These are phyloP conservation scores for Fukomys damarensis DNA, from an alignment of 2,113 vertebrate species.

Conservation along the genomic window DNA sequence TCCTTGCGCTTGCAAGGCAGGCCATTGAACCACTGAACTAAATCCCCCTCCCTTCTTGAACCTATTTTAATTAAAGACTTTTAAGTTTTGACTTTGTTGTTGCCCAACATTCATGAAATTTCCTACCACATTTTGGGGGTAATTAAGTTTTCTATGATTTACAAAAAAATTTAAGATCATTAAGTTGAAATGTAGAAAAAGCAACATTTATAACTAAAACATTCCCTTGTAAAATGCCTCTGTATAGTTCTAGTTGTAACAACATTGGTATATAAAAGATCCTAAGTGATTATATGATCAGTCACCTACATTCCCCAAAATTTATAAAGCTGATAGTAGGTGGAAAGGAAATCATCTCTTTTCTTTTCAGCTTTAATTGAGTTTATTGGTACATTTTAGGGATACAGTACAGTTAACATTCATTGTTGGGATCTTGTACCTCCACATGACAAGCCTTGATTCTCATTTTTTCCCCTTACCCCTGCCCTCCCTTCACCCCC, in stretches of 20 bases:
- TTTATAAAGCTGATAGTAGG: not conserved
- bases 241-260: not conserved
- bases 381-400: no score
- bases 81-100: no score
- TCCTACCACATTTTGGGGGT: not conserved
- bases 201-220: not conserved
- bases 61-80: not conserved
- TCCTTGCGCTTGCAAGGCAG: no score
- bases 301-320: not conserved
- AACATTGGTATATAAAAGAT: not conserved
- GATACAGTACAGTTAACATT: no score
- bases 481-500: no score
- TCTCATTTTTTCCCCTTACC: no score
- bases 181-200: not conserved
- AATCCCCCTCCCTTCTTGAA: no score
- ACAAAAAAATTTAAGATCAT: not conserved
- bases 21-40: no score
- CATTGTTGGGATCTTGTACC: no score
- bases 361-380: no score
- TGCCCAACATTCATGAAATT: not conserved
- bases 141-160: not conserved
- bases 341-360: not conserved
- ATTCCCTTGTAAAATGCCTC: not conserved
- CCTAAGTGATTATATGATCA: not conserved
- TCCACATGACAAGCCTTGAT: no score